Evolutionary conservation across 2,888 invertebrate genomes (phyloP).

Genomic region (Amphipyra berbera): DNA sequence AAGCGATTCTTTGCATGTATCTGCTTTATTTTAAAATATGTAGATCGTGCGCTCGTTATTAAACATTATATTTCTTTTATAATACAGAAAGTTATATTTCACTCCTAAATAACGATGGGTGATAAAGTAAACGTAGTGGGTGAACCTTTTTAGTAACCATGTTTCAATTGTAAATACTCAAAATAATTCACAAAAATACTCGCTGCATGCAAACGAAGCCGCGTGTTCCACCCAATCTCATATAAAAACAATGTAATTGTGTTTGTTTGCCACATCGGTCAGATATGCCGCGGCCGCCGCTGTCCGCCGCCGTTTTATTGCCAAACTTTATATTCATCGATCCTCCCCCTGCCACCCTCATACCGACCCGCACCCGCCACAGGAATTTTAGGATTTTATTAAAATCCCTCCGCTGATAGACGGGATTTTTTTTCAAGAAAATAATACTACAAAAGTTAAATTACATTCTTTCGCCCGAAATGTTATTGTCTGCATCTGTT

Average conservation of each 20-base stretch:
- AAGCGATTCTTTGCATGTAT: too few species aligned
- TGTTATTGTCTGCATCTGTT: conserved; percentile 46
- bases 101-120: too few species aligned
- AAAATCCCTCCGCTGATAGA: conserved; percentile 45
- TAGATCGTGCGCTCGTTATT: too few species aligned
- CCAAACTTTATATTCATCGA: conserved; percentile 57
- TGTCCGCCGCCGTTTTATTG: conserved; percentile 52
- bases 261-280: conserved; percentile 46
- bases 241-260: conserved; percentile 46
- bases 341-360: conserved; percentile 20
- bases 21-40: too few species aligned
- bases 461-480: conserved; percentile 38
- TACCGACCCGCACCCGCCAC: conserved; percentile 18
- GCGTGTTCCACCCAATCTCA: conserved; percentile 2
- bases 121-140: too few species aligned
- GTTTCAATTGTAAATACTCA: too few species aligned
- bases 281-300: conserved; percentile 29
- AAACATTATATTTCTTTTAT: too few species aligned
- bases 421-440: conserved; percentile 36
- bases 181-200: background rate
- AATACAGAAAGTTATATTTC: too few species aligned
- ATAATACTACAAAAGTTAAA: conserved; percentile 50
- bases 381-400: conserved; percentile 57
- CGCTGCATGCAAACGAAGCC: background rate
- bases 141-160: too few species aligned